A percentile compares a stretch with the other conserved stretches of the same genome.
phyloP scores from a whole-genome alignment of 2,888 invertebrate species.

The Scaptomyza flava region DNA sequence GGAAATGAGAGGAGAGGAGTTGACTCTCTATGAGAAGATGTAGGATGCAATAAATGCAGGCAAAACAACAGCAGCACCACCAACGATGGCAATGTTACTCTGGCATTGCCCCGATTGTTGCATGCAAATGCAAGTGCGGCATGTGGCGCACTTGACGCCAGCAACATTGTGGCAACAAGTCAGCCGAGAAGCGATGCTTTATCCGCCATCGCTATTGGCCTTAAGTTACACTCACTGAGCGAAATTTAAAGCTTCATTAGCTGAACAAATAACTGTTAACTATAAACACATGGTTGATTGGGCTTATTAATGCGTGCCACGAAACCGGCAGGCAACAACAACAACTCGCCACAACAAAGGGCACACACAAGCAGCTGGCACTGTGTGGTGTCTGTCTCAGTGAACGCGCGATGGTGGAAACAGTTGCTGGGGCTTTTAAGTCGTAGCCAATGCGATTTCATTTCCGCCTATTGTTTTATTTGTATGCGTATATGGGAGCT shows the following conservation, averaged over 20 bases:
- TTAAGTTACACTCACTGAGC: slow-evolving; percentile 9
- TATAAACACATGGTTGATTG: no score
- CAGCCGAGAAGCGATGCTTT: slow-evolving; percentile 33
- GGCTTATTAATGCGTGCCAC: slow-evolving; percentile 43
- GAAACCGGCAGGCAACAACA: slow-evolving; percentile 29
- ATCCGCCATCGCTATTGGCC: slow-evolving; percentile 14
- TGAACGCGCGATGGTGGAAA: slow-evolving; percentile 16
- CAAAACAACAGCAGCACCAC: slow-evolving; percentile 8
- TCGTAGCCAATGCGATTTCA: slow-evolving; percentile 69
- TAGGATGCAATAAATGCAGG: slow-evolving; percentile 57
- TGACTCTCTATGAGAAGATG: slow-evolving; percentile 28
- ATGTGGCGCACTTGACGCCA: slow-evolving; percentile 56
- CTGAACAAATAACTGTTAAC: no score
- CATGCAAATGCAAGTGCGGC: slow-evolving; percentile 75
- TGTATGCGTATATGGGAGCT: slow-evolving; percentile 23
- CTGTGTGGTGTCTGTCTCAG: slow-evolving; percentile 10
- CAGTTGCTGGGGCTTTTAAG: slow-evolving; percentile 24
- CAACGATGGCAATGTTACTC: slow-evolving; percentile 48
- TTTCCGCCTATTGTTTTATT: slow-evolving; percentile 65
- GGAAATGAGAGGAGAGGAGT: not conserved
- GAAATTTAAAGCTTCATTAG: no score
- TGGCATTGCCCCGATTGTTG: slow-evolving; percentile 60
- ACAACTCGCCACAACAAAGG: slow-evolving; percentile 37
- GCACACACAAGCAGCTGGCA: slow-evolving; percentile 57
- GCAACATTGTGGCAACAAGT: slow-evolving; percentile 67